Base-by-base conservation (phyloP, 37 sponge, comb jelly and placozoan species). In the Spongilla lacustris region DNA sequence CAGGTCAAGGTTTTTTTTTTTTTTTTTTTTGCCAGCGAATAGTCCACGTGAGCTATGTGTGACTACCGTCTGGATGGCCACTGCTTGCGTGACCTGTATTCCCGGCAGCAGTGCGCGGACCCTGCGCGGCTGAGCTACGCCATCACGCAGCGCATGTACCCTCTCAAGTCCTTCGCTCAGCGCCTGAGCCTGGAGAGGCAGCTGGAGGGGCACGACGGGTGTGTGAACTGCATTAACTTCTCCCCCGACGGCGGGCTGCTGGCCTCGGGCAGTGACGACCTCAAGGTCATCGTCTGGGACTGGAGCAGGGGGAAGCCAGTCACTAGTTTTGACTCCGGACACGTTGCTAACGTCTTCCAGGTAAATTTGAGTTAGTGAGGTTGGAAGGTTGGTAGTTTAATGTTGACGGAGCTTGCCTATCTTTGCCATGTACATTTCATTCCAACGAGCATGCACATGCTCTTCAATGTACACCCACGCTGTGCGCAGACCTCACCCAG, bases 171-270 rank as follows among this genome's bases (percentile, higher is more conserved):
- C 0, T 67, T 85, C 30, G 92, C 89, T 0, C 75, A 84, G 38
- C 75, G 92, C 28, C 79, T 95, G 33, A 68, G 5, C 2, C 48
- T 92, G 75, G 83, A 88, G 71, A 86, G 69, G 14, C 72, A 74
- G 24, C 79, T 97, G 80, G 78, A 94, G 68, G 81, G 66, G 41
- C 91, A 95, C 49, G 68, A 91, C 4, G 98, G 98, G 0, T 97
- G 98, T 70, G 98, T 97, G 33, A 97, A 97, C 58, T 87, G 87
- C 66, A 93, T 93, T 75, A 85, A 91, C 49, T 96, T 96, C 84
- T 96, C 96, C 14, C 72, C 28, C 26, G 68, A 74, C 23, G 93
- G 96, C 21, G 17, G 73, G 9, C 73, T 90, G 46, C 88, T 97
- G 38, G 98, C 91, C 0, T 93, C 93, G 0, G 92, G 98, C 5